Evolutionary conservation across 2,113 vertebrate genomes (phyloP).

Genomic region (Brachionichthys hirsutus): DNA sequence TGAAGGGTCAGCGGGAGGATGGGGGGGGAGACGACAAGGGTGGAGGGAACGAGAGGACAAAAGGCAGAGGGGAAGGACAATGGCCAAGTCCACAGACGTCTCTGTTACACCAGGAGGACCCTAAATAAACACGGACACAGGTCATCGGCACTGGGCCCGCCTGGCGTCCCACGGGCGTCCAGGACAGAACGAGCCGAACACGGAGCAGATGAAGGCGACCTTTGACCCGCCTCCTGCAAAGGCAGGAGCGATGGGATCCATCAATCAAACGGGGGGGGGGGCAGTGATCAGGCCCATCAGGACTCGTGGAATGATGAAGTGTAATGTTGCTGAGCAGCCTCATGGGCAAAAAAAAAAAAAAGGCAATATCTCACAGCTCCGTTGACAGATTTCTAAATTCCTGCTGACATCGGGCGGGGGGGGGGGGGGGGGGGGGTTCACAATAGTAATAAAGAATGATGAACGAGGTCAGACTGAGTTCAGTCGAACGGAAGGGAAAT

Average conservation of each 20-base stretch:
- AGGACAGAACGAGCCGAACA: neutral
- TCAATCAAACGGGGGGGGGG: conserved; percentile 37
- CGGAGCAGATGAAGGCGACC: conserved; percentile 27
- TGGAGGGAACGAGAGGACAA: no score
- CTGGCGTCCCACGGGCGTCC: neutral
- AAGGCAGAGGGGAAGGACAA: no score
- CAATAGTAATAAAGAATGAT: no score
- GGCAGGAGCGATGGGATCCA: conserved; percentile 17
- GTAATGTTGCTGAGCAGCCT: conserved; percentile 6
- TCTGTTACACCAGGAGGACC: no score
- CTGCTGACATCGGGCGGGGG: no score
- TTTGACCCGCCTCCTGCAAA: conserved; percentile 45
- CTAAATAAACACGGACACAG: neutral
- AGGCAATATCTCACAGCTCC: neutral
- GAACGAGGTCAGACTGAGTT: no score
- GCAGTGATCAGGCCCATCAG: conserved; percentile 36
- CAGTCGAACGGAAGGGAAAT: no score
- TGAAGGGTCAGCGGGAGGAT: no score
- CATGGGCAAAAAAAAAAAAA: conserved; percentile 8
- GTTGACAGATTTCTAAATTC: no score
- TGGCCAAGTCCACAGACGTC: no score
- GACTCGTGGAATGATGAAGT: conserved; percentile 26
- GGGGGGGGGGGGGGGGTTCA: no score
- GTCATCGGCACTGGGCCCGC: neutral
- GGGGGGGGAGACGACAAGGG: no score